Percentiles rank a stretch among this genome's conserved stretches.
Conservation (phyloP, 2,888 invertebrate genomes). For the Metalampra italica region DNA sequence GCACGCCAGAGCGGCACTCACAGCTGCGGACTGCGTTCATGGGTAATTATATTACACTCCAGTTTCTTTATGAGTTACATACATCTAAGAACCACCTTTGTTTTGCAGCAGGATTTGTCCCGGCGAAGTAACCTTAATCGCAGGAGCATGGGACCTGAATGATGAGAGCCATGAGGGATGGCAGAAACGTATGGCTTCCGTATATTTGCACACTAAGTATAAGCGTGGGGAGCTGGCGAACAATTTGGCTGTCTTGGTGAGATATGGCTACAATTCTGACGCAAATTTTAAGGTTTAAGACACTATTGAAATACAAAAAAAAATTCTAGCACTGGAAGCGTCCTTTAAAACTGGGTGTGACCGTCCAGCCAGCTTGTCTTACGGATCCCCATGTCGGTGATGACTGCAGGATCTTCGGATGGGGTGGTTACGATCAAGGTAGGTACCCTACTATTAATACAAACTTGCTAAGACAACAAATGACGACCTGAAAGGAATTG, state of each 20-base stretch:
- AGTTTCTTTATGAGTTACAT: not conserved
- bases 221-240: slow-evolving; percentile 38
- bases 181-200: slow-evolving; percentile 42
- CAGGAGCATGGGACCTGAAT: slow-evolving; percentile 53
- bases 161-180: slow-evolving; percentile 21
- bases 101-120: slow-evolving; percentile 29
- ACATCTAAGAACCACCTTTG: not conserved
- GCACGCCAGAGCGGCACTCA: slow-evolving; percentile 58
- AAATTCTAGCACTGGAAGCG: slow-evolving; percentile 54
- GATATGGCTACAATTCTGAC: slow-evolving; percentile 3
- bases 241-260: slow-evolving; percentile 58
- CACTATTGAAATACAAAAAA: not conserved
- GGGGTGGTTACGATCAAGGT: slow-evolving; percentile 68
- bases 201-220: slow-evolving; percentile 46
- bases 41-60: slow-evolving; percentile 32
- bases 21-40: slow-evolving; percentile 57
- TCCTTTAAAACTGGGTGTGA: slow-evolving; percentile 41
- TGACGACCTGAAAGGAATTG: no score
- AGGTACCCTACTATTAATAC: not conserved
- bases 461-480: no score
- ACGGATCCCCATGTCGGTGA: slow-evolving; percentile 40
- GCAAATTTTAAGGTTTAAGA: not conserved
- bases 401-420: slow-evolving; percentile 59
- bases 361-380: slow-evolving; percentile 58
- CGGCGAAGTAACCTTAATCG: slow-evolving; percentile 46